Conservation (phyloP, 2,888 invertebrate genomes). For the Coenonympha arcania region DNA sequence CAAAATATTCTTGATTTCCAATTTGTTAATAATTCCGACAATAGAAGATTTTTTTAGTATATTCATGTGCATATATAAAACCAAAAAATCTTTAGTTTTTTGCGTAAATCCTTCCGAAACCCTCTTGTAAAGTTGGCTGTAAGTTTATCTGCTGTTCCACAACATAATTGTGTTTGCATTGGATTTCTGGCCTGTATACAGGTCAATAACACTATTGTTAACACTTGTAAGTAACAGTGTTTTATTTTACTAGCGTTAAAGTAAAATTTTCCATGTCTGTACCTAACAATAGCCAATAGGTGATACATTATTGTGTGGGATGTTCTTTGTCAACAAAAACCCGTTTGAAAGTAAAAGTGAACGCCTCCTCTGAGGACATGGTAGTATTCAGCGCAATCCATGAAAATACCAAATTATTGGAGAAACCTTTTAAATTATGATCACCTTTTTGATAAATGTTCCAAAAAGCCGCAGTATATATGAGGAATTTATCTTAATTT, state of each 20-base stretch:
- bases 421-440: too few relatives aligned
- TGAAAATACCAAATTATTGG: too few relatives aligned
- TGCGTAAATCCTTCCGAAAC: not conserved
- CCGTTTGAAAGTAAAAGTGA: constrained; percentile 21
- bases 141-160: constrained; percentile 22
- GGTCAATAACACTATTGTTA: constrained; percentile 43
- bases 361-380: too few relatives aligned
- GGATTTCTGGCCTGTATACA: constrained; percentile 48
- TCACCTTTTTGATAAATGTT: too few relatives aligned
- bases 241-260: constrained; percentile 1
- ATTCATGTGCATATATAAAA: not conserved
- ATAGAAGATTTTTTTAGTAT: not conserved
- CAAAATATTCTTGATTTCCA: too few relatives aligned
- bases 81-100: not conserved
- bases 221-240: constrained; percentile 31
- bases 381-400: too few relatives aligned
- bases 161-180: constrained; percentile 27
- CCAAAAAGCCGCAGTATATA: too few relatives aligned
- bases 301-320: not conserved
- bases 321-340: constrained; percentile 12
- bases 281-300: not conserved
- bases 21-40: not conserved
- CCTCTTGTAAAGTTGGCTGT: not conserved
- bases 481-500: too few relatives aligned
- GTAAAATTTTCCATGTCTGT: not conserved